Evolutionary conservation across 2,113 vertebrate genomes (phyloP).

Genomic region (Gadus chalcogrammus): DNA sequence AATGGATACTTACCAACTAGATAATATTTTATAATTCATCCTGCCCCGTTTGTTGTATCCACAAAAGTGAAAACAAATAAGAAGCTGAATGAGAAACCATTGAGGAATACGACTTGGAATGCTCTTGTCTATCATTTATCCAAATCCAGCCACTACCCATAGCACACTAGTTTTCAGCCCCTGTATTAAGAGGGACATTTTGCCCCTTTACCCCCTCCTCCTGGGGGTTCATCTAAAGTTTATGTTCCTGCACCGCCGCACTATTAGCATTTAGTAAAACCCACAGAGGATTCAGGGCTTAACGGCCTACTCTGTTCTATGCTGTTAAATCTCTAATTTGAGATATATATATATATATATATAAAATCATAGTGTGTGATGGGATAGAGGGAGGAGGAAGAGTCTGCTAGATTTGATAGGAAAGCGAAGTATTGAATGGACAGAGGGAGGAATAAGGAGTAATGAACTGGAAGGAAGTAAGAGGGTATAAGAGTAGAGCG

Average conservation of each 20-base stretch:
- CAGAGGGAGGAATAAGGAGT: too few species aligned
- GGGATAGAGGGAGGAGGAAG: background rate
- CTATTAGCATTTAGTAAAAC: constrained; percentile 79
- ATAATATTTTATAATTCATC: too few species aligned
- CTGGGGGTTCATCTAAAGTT: constrained; percentile 67
- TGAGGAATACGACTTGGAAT: too few species aligned
- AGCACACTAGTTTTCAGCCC: background rate
- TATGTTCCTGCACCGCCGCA: constrained; percentile 64
- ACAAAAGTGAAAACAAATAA: too few species aligned
- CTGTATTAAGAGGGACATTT: constrained; percentile 15
- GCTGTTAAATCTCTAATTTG: constrained; percentile 80
- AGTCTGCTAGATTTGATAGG: constrained; percentile 17
- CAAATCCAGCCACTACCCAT: too few species aligned
- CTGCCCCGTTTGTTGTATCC: too few species aligned
- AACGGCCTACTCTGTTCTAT: constrained; percentile 68
- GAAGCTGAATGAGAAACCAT: too few species aligned
- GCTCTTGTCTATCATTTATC: too few species aligned
- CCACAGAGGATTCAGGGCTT: constrained; percentile 68
- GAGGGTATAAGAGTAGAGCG: background rate
- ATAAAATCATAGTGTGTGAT: background rate
- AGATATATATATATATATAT: too few species aligned
- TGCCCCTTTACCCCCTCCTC: constrained; percentile 9
- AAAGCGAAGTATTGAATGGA: too few species aligned
- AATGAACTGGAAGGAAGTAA: background rate
- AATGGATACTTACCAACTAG: too few species aligned